Evolutionary conservation across 2,888 invertebrate genomes (phyloP).

Genomic region (Rhogogaster chlorosoma): DNA sequence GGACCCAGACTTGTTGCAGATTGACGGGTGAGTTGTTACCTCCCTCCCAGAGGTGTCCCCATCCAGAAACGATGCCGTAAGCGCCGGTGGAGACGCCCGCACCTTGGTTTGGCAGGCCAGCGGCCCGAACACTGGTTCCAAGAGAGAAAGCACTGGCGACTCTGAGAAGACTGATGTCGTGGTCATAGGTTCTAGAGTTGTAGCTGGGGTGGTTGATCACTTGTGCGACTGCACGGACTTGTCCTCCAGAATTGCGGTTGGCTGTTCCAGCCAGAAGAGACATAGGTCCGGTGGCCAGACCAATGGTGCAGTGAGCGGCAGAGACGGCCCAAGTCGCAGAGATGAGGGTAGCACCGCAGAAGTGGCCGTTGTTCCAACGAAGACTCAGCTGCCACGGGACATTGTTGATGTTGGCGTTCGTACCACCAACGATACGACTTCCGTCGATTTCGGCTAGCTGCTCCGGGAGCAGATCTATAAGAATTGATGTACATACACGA

Average conservation of each 20-base stretch:
- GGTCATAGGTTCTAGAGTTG: constrained; percentile 49
- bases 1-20: constrained; percentile 29
- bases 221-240: constrained; percentile 50
- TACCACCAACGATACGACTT: constrained; percentile 56
- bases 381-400: constrained; percentile 54
- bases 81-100: constrained; percentile 29
- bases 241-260: constrained; percentile 51
- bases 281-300: neutral
- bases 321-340: constrained; percentile 31
- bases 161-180: constrained; percentile 55
- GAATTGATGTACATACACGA: neutral
- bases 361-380: neutral
- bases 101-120: constrained; percentile 7
- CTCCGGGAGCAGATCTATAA: neutral
- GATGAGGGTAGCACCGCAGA: constrained; percentile 45
- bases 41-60: neutral
- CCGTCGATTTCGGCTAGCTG: neutral
- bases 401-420: constrained; percentile 46
- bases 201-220: constrained; percentile 53
- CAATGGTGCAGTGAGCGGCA: constrained; percentile 45
- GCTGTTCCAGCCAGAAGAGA: constrained; percentile 53
- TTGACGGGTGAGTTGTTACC: neutral
- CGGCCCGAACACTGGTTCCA: neutral
- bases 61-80: constrained; percentile 38
- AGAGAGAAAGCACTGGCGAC: constrained; percentile 48